Base-by-base conservation (phyloP, 2,888 invertebrate genomes). In the Dendrolimus houi region DNA sequence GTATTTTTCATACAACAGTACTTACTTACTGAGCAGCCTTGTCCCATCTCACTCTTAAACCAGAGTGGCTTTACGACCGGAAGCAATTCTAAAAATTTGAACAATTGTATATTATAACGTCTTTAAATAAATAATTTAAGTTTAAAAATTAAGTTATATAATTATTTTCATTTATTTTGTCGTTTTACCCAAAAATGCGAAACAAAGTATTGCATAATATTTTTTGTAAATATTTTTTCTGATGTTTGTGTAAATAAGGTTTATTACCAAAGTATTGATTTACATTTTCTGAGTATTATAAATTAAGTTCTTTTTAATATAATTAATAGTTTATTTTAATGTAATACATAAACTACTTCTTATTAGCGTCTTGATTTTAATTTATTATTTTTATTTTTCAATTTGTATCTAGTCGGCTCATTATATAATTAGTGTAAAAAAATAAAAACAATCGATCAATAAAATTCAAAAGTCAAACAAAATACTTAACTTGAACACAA, bases 231-330 rank as follows among this genome's bases (percentile, higher is more conserved):
- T 70, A 67, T 60, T 64, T 59, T 61, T 63, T 64, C 61, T 62
- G 62, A 56, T 59, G 52, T 54, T 29, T 40, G 56, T 71, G 68
- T 71, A 70, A 63, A 70, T 80, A 77, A 67, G 67, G 72, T 73
- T 69, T 71, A 75, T 70, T 70, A 78, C 82, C 83, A 83, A 83
- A 84, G 83, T 77, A 69, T 74, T 55, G 55, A 55, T 56, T 66
- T 57, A 55, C 29, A 41, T 55, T 57, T 53, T 56, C 40, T 56
- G 41, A 29, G 13, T 41, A 56, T 42, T 42, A 41, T 55, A 53
- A 47, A 47, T 10, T 9, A 47, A 47, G 47, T 47, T 12, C 6
- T 47, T 47, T 10, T 12, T 47, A 10, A 10, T 6, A 12, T 47
- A 47, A 47, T 12, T 47, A 10, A 12, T 47, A 47, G 12, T 12